A percentile compares a stretch with the other conserved stretches of the same genome.
Evolutionary conservation across 2,888 invertebrate species (phyloP).

Genomic region (Brachypterus glaber): DNA sequence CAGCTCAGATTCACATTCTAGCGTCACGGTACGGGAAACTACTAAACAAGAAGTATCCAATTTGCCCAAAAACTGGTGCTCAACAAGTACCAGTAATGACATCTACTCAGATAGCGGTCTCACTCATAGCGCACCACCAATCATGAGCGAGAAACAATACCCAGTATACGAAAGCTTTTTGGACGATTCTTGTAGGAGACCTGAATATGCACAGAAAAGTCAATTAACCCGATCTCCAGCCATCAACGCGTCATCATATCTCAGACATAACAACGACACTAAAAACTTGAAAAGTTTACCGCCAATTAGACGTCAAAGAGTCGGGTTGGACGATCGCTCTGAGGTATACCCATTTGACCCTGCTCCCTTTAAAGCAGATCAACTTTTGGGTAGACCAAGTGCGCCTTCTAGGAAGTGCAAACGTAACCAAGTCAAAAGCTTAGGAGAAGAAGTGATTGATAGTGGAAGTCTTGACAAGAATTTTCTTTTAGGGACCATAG

Average conservation of each 20-base stretch:
- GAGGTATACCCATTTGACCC: slow-evolving; percentile 30
- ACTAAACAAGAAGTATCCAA: slow-evolving; percentile 20
- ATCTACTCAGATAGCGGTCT: slow-evolving; percentile 32
- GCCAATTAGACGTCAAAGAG: slow-evolving; percentile 44
- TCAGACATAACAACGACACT: slow-evolving; percentile 32
- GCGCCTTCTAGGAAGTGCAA: slow-evolving; percentile 34
- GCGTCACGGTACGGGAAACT: slow-evolving; percentile 25
- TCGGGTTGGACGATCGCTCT: slow-evolving; percentile 24
- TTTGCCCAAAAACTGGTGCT: slow-evolving; percentile 33
- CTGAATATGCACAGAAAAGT: slow-evolving; percentile 27
- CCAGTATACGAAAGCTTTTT: slow-evolving; percentile 15
- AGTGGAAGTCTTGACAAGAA: slow-evolving; percentile 31
- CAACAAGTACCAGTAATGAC: slow-evolving; percentile 36
- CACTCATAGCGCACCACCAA: slow-evolving; percentile 35
- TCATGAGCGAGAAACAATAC: slow-evolving; percentile 25
- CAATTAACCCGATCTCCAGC: slow-evolving; percentile 16
- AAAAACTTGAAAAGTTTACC: slow-evolving; percentile 38
- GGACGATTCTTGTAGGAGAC: slow-evolving; percentile 7
- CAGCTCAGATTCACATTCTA: slow-evolving; percentile 39
- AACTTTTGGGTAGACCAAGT: slow-evolving; percentile 37
- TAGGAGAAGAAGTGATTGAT: slow-evolving; percentile 45
- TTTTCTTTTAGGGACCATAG: slow-evolving; percentile 35
- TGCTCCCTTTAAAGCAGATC: slow-evolving; percentile 36
- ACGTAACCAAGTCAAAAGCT: slow-evolving; percentile 36
- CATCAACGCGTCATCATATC: neutral